Percentiles rank a stretch among this genome's conserved stretches.
These are phyloP conservation scores for Anabacerthia variegaticeps DNA, from an alignment of 2,797 vertebrate species.

Conservation along the genomic window DNA sequence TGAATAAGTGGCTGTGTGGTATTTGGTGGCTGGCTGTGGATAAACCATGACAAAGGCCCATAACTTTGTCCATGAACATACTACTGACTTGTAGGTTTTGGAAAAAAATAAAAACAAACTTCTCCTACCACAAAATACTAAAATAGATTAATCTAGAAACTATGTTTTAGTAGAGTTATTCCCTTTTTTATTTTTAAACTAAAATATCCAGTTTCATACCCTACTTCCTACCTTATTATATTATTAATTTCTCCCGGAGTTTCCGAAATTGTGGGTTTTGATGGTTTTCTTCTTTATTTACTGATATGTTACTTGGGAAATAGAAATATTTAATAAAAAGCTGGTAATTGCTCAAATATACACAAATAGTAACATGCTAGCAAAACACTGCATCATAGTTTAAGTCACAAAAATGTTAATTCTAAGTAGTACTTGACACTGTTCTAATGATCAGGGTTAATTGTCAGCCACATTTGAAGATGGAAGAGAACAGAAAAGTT, in stretches of 20 bases:
- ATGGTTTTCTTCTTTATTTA: neutral
- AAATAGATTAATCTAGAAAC: neutral
- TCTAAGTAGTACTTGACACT: neutral
- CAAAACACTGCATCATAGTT: neutral
- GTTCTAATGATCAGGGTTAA: neutral
- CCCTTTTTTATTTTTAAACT: neutral
- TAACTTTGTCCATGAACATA: neutral
- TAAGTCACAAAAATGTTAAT: neutral
- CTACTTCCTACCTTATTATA: neutral
- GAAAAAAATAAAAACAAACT: too few relatives aligned
- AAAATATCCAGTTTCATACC: neutral
- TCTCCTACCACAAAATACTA: neutral
- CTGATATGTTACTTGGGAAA: neutral
- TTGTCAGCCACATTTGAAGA: neutral
- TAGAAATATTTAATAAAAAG: neutral
- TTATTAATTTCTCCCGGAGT: neutral
- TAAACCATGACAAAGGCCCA: neutral
- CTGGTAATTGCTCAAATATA: neutral
- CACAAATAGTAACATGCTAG: neutral
- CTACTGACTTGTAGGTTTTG: neutral
- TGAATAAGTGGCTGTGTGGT: accelerated
- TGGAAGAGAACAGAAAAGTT: neutral
- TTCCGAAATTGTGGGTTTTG: neutral
- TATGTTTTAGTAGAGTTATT: neutral
- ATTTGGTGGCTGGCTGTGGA: neutral